phyloP scores from a whole-genome alignment of 1,140 invertebrate species.

The Magallana gigas region DNA sequence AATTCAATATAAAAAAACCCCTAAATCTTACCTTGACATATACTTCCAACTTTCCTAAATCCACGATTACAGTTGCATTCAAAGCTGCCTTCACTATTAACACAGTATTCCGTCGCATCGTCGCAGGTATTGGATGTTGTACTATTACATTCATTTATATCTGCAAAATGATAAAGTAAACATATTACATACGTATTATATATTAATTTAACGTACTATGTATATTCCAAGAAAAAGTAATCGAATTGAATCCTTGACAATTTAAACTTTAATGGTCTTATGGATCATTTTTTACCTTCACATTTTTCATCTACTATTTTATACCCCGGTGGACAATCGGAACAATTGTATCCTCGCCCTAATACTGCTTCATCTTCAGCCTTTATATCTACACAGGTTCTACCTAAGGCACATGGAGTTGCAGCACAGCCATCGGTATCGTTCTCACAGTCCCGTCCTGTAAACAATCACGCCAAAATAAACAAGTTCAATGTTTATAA shows the following conservation, averaged over 20 bases:
- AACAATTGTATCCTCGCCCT: conserved; percentile 41
- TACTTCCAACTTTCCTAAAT: conserved; percentile 52
- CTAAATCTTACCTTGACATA: conserved; percentile 27
- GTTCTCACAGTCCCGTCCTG: conserved; percentile 48
- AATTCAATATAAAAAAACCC: too few species aligned
- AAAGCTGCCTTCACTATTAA: conserved; percentile 66
- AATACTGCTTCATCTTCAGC: conserved; percentile 27
- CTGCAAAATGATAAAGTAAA: conserved; percentile 68
- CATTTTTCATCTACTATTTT: conserved; percentile 31
- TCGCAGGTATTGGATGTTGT: conserved; percentile 59
- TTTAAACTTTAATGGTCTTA: too few species aligned
- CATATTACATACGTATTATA: too few species aligned
- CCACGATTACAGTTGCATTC: conserved; percentile 67
- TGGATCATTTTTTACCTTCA: conserved; percentile 26
- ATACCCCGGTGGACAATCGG: conserved; percentile 46
- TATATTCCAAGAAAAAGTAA: too few species aligned
- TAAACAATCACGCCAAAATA: too few species aligned
- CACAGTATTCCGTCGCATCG: conserved; percentile 58
- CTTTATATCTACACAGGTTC: conserved; percentile 48
- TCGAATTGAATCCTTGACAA: too few species aligned
- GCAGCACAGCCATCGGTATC: conserved; percentile 43
- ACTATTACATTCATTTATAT: conserved; percentile 65
- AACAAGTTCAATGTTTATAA: too few species aligned
- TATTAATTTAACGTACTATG: too few species aligned
- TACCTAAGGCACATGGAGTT: conserved; percentile 31